phyloP scores from a whole-genome alignment of 2,888 invertebrate species.

The Marronus borbonicus region DNA sequence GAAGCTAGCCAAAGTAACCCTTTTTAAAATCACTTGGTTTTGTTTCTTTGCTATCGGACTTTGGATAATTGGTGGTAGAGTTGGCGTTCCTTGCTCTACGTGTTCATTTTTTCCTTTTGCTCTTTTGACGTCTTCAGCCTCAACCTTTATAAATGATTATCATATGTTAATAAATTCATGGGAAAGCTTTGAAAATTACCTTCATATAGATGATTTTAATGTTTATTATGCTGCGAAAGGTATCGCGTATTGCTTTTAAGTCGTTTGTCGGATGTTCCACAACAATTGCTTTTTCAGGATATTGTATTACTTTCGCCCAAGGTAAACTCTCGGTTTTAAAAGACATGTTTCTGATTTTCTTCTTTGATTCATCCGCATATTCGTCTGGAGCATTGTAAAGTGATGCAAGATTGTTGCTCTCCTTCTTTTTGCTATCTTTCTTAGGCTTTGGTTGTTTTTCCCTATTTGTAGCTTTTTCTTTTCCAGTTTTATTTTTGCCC shows the following conservation, averaged over 20 bases:
- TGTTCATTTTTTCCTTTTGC: conserved; percentile 45
- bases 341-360: conserved; percentile 66
- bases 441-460: conserved; percentile 56
- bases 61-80: conserved; percentile 51
- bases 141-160: conserved; percentile 41
- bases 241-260: conserved; percentile 72
- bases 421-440: conserved; percentile 56
- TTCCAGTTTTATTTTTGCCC: conserved; percentile 52
- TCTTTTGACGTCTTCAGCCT: conserved; percentile 64
- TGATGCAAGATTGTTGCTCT: conserved; percentile 50
- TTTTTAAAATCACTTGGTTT: conserved; percentile 65
- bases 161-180: not conserved
- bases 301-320: conserved; percentile 74
- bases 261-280: conserved; percentile 72
- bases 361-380: conserved; percentile 57
- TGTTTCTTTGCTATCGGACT: conserved; percentile 40
- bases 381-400: conserved; percentile 62
- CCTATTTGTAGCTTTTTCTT: conserved; percentile 46
- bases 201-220: conserved; percentile 72
- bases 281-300: conserved; percentile 71
- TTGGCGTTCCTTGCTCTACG: conserved; percentile 61
- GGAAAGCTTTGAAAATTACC: conserved; percentile 63
- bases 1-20: conserved; percentile 70
- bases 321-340: conserved; percentile 72
- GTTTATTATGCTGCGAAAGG: conserved; percentile 73